phyloP scores from a whole-genome alignment of 1,140 invertebrate genomes.

The Dendrolimus punctatus region DNA sequence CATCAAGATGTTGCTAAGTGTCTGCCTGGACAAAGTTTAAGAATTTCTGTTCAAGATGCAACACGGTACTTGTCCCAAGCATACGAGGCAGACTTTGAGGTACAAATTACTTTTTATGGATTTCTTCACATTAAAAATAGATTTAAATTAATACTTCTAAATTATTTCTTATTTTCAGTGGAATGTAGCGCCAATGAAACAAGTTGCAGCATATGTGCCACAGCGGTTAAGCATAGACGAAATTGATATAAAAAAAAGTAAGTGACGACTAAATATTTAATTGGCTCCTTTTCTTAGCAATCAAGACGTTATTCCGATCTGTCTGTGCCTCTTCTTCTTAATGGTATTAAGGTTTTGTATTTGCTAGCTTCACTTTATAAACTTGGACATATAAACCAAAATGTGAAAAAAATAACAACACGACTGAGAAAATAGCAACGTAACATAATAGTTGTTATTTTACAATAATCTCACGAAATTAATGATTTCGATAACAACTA shows the following conservation, averaged over 20 bases:
- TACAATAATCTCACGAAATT: too few species aligned
- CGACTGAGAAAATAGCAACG: too few species aligned
- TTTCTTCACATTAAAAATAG: neutral
- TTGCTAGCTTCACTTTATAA: too few species aligned
- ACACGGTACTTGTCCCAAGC: slow-evolving; percentile 45
- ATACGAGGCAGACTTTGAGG: slow-evolving; percentile 58
- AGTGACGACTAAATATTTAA: slow-evolving; percentile 6
- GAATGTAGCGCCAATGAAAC: slow-evolving; percentile 22
- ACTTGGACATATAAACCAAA: too few species aligned
- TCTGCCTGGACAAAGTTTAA: slow-evolving; percentile 56
- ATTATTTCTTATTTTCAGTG: slow-evolving; percentile 23
- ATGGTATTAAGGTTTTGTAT: too few species aligned
- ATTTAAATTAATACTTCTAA: neutral
- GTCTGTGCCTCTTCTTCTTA: too few species aligned
- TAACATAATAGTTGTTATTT: too few species aligned
- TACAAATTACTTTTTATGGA: slow-evolving; percentile 14
- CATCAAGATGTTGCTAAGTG: slow-evolving; percentile 61
- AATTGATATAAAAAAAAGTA: slow-evolving; percentile 44
- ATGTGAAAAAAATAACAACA: too few species aligned
- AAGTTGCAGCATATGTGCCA: slow-evolving; percentile 14
- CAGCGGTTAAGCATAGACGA: slow-evolving; percentile 20
- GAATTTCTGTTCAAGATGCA: slow-evolving; percentile 58
- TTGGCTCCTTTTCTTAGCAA: neutral
- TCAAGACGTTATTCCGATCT: neutral
- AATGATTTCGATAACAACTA: too few species aligned